Conservation (phyloP, 2,888 invertebrate genomes). For the Platypus cylindrus region DNA sequence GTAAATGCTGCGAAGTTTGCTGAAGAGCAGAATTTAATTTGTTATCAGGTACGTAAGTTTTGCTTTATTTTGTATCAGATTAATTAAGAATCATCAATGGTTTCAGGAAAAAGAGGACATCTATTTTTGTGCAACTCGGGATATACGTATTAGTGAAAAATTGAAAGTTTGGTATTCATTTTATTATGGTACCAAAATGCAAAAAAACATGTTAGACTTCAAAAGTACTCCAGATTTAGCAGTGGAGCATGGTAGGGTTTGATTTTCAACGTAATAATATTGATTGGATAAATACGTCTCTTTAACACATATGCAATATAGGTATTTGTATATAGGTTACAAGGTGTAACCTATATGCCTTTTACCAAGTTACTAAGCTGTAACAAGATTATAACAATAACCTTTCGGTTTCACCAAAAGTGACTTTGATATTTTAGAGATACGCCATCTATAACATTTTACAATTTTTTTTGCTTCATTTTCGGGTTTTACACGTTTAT, state of each 20-base stretch:
- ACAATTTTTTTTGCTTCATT: too few relatives aligned
- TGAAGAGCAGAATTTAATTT: conserved; percentile 44
- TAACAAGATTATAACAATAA: too few relatives aligned
- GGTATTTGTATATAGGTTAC: too few relatives aligned
- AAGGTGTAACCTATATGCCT: too few relatives aligned
- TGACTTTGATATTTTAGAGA: too few relatives aligned
- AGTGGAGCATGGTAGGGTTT: conserved; percentile 5
- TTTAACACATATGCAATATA: too few relatives aligned
- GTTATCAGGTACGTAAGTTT: conserved; percentile 41
- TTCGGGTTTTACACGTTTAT: too few relatives aligned
- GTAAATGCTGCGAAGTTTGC: conserved; percentile 36
- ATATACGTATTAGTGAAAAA: conserved; percentile 37
- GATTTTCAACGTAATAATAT: too few relatives aligned
- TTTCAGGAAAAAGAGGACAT: conserved; percentile 35
- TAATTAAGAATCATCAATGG: background rate
- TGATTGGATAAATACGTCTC: too few relatives aligned
- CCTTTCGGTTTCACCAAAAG: too few relatives aligned
- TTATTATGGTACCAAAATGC: conserved; percentile 42
- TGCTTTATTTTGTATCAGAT: background rate
- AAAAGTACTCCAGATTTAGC: conserved; percentile 5
- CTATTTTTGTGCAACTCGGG: conserved; percentile 35
- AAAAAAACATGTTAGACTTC: conserved; percentile 16
- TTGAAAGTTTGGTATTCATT: conserved; percentile 48
- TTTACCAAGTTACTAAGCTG: too few relatives aligned
- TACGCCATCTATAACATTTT: too few relatives aligned